A percentile compares a stretch with the other conserved stretches of the same genome.
These are phyloP conservation scores for Melinopterus prodromus DNA, from an alignment of 2,888 invertebrate genomes.

Conservation along the genomic window DNA sequence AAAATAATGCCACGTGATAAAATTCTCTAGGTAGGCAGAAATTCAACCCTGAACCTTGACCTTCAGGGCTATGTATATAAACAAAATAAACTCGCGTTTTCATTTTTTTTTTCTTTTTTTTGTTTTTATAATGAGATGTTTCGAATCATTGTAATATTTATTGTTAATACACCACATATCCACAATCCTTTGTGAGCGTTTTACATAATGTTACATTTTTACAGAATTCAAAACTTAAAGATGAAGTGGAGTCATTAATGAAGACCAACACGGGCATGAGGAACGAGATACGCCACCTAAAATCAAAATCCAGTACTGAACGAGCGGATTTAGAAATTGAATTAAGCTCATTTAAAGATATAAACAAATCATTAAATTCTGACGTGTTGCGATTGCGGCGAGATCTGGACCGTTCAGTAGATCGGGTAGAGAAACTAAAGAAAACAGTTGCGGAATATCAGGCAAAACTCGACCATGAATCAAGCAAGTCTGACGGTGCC, in stretches of 20 bases:
- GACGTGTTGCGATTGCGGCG: constrained; percentile 33
- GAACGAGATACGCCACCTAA: constrained; percentile 36
- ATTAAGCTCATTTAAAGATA: constrained; percentile 8
- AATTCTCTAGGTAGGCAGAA: too few relatives aligned
- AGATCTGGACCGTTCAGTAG: constrained; percentile 25
- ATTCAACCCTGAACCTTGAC: too few relatives aligned
- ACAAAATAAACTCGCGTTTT: too few relatives aligned
- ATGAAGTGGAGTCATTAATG: constrained; percentile 35
- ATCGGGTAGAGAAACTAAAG: constrained; percentile 29
- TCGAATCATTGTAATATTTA: too few relatives aligned
- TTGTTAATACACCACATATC: too few relatives aligned
- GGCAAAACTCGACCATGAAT: constrained; percentile 33
- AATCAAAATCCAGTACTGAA: constrained; percentile 39
- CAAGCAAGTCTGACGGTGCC: not conserved
- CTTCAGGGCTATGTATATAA: too few relatives aligned
- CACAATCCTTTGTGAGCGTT: not conserved
- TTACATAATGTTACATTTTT: constrained; percentile 27
- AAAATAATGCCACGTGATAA: too few relatives aligned
- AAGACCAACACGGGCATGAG: constrained; percentile 40
- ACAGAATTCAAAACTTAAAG: constrained; percentile 39
- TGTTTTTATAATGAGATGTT: too few relatives aligned
- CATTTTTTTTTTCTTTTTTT: too few relatives aligned
- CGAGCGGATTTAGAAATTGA: constrained; percentile 40
- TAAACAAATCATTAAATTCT: constrained; percentile 34
- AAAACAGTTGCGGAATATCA: constrained; percentile 24